These are phyloP conservation scores for Aptenodytes forsteri DNA, from an alignment of 2,113 vertebrate genomes.

Conservation along the genomic window DNA sequence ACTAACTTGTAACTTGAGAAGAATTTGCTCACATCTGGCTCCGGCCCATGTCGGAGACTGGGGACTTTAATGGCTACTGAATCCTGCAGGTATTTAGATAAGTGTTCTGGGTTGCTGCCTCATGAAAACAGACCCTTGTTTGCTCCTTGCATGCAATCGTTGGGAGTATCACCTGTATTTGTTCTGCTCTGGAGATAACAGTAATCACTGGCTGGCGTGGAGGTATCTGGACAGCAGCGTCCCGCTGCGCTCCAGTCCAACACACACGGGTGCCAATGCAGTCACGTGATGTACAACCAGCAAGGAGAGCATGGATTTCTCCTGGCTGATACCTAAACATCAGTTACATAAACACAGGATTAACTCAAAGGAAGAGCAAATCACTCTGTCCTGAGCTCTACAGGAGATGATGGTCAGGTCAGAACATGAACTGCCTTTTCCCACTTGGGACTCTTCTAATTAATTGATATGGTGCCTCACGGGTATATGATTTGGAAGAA, in stretches of 20 bases:
- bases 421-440: not conserved
- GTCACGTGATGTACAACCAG: not conserved
- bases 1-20: conserved; percentile 23
- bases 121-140: not conserved
- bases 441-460: not conserved
- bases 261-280: not conserved
- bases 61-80: not conserved
- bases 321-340: not conserved
- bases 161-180: not conserved
- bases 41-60: not conserved
- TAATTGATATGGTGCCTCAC: not conserved
- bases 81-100: not conserved
- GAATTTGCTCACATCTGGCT: conserved; percentile 30
- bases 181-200: not conserved
- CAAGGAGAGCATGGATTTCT: not conserved
- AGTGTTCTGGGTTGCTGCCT: not conserved
- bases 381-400: not conserved
- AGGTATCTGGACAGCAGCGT: not conserved
- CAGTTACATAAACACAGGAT: not conserved
- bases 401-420: not conserved
- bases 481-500: not conserved
- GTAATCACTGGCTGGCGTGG: accelerated
- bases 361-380: not conserved
- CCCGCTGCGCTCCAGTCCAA: not conserved
- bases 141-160: accelerated